These are phyloP conservation scores for Aphidius gifuensis DNA, from an alignment of 1,140 invertebrate species.

Conservation along the genomic window DNA sequence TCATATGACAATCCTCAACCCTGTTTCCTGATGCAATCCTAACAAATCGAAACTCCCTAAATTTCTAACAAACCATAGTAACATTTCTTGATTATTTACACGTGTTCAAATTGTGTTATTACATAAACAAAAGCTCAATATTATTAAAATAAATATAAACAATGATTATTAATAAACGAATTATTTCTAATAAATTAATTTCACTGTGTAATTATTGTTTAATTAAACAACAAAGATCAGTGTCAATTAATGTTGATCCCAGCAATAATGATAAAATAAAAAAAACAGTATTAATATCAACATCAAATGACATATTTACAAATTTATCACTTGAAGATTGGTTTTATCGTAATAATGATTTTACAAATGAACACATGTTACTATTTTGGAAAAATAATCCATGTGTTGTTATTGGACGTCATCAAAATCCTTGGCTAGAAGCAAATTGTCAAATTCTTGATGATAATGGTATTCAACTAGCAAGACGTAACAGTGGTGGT, in stretches of 20 bases:
- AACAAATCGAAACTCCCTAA: too few relatives aligned
- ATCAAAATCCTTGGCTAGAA: conserved; percentile 97
- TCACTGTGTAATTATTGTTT: too few relatives aligned
- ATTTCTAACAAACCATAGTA: too few relatives aligned
- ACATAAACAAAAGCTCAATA: too few relatives aligned
- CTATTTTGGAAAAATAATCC: conserved; percentile 90
- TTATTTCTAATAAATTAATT: too few relatives aligned
- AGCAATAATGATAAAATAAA: conserved; percentile 50
- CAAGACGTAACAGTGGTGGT: conserved; percentile 90
- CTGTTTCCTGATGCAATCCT: too few relatives aligned
- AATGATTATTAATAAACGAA: too few relatives aligned
- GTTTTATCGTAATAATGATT: conserved; percentile 84
- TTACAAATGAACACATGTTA: conserved; percentile 76
- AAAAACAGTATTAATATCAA: conserved; percentile 88
- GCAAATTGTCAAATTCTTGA: conserved; percentile 68
- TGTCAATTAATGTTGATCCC: background rate
- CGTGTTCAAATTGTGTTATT: too few relatives aligned
- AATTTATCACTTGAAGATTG: conserved; percentile 94
- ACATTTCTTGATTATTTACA: too few relatives aligned
- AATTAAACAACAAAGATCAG: conserved; percentile 1
- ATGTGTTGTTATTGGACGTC: conserved; percentile 90
- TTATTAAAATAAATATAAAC: too few relatives aligned
- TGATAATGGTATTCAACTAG: conserved; percentile 68
- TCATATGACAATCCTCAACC: too few relatives aligned
- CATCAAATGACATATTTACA: conserved; percentile 82